Evolutionary conservation across 2,888 invertebrate genomes (phyloP).

Genomic region (Tineola bisselliella): DNA sequence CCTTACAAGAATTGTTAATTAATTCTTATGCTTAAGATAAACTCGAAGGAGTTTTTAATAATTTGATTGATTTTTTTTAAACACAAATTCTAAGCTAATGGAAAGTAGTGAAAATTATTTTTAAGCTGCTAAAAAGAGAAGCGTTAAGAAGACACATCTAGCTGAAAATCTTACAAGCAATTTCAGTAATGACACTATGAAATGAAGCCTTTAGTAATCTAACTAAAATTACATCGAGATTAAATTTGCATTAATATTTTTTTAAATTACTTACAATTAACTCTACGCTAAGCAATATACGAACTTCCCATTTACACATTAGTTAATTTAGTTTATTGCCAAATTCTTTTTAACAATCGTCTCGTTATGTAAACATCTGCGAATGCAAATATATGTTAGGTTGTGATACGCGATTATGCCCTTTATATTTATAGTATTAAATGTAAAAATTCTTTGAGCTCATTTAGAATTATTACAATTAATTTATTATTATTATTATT

Average conservation of each 20-base stretch:
- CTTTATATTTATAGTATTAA: slow-evolving; percentile 35
- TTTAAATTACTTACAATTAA: slow-evolving; percentile 19
- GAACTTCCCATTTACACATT: slow-evolving; percentile 36
- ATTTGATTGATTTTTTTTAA: slow-evolving; percentile 32
- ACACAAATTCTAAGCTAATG: slow-evolving; percentile 48
- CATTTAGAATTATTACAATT: slow-evolving; percentile 51
- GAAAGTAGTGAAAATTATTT: not conserved
- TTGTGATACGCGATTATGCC: slow-evolving; percentile 62
- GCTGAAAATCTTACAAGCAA: slow-evolving; percentile 46
- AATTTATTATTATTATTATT: slow-evolving; percentile 23
- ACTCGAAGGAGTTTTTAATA: not conserved
- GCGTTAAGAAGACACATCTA: slow-evolving; percentile 28
- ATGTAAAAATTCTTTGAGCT: slow-evolving; percentile 59
- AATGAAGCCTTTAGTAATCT: slow-evolving; percentile 55
- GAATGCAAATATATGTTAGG: slow-evolving; percentile 61
- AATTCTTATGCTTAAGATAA: not conserved
- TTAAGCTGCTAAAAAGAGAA: not conserved
- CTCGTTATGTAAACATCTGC: slow-evolving; percentile 30
- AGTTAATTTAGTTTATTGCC: slow-evolving; percentile 51
- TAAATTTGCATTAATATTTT: slow-evolving; percentile 39
- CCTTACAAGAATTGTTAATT: not conserved
- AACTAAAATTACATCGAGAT: slow-evolving; percentile 55
- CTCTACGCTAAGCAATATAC: slow-evolving; percentile 37
- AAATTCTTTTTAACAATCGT: slow-evolving; percentile 35
- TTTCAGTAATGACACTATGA: slow-evolving; percentile 60